These are phyloP conservation scores for Anarhynchus alexandrinus DNA, from an alignment of 2,113 vertebrate species.

Conservation along the genomic window DNA sequence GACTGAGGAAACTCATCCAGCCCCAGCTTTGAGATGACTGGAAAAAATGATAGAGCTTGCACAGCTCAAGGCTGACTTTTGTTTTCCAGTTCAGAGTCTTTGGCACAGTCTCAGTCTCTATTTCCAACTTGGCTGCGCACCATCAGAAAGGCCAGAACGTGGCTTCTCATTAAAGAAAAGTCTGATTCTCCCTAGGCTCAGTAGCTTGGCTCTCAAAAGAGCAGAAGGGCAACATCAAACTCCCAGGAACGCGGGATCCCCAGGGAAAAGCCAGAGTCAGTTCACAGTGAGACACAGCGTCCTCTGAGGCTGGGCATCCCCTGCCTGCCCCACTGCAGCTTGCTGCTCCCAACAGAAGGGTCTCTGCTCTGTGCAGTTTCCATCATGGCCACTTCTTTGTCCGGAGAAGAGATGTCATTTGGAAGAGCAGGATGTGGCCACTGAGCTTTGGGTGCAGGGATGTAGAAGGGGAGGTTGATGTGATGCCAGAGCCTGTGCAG, in stretches of 20 bases:
- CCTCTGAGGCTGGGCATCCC: not conserved
- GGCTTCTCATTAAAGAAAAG: not conserved
- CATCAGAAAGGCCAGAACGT: not conserved
- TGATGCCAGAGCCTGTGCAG: not conserved
- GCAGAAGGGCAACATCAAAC: not conserved
- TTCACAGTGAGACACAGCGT: accelerated
- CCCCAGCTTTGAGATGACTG: not conserved
- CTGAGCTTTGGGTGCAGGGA: not conserved
- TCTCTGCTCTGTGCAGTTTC: not conserved
- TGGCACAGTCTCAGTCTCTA: not conserved
- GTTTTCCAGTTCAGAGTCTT: not conserved
- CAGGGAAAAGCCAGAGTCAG: not conserved
- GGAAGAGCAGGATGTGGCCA: not conserved
- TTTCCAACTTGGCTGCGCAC: not conserved
- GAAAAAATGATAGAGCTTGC: not conserved
- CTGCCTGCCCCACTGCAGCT: not conserved
- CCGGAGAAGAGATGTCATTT: not conserved
- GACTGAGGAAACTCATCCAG: not conserved
- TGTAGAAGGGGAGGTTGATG: not conserved
- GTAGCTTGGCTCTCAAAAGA: not conserved
- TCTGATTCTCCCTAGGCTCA: not conserved
- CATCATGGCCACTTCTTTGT: not conserved
- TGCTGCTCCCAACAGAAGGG: not conserved
- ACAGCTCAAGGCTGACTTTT: not conserved
- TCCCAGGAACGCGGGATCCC: not conserved